These are phyloP conservation scores for Morphnarchus princeps DNA, from an alignment of 2,113 vertebrate genomes.

Conservation along the genomic window DNA sequence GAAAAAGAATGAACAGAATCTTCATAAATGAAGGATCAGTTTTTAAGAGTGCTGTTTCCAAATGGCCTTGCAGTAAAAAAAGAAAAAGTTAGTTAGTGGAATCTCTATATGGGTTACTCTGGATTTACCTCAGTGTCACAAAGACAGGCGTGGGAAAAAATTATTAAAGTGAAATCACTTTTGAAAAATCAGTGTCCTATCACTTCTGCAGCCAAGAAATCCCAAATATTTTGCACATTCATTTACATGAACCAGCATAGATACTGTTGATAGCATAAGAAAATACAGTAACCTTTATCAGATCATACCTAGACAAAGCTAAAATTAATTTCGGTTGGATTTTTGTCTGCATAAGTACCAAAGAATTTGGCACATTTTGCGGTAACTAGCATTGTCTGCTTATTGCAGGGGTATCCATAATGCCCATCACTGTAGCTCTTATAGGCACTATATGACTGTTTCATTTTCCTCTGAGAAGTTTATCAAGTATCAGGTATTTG, in stretches of 20 bases:
- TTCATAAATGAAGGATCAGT: background rate
- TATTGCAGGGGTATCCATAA: background rate
- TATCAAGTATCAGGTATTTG: conserved; percentile 43
- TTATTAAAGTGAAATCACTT: background rate
- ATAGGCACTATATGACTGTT: background rate
- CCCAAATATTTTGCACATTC: background rate
- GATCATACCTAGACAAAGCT: background rate
- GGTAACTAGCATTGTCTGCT: background rate
- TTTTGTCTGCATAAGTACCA: background rate
- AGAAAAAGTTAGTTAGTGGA: background rate
- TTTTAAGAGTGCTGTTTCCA: background rate
- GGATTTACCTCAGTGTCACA: background rate
- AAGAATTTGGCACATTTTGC: background rate
- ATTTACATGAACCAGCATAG: background rate
- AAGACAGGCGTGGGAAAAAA: background rate
- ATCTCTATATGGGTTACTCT: background rate
- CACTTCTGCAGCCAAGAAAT: background rate
- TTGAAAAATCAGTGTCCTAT: background rate
- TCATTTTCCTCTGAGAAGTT: conserved; percentile 45
- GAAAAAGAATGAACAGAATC: background rate
- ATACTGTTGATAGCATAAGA: background rate
- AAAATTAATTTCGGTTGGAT: background rate
- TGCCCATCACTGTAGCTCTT: background rate
- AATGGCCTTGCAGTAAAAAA: background rate
- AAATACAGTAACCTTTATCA: background rate